A percentile compares a stretch with the other conserved stretches of the same genome.
Evolutionary conservation across 2,888 invertebrate genomes (phyloP).

Genomic region (Ophioninae sp.): DNA sequence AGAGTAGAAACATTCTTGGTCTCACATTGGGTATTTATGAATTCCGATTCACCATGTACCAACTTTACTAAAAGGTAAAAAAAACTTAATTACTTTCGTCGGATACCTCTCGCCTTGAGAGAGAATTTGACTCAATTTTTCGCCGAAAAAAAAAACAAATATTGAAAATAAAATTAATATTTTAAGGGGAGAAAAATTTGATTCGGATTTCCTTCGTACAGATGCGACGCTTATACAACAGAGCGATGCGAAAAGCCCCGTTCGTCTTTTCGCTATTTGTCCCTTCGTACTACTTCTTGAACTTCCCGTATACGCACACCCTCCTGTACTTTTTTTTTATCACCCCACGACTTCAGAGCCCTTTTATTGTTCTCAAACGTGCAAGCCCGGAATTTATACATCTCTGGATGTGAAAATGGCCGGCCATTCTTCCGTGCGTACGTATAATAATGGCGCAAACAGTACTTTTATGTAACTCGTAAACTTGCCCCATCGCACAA

Average conservation of each 20-base stretch:
- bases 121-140: neutral
- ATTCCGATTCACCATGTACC: too few species aligned
- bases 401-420: constrained; percentile 5
- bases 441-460: neutral
- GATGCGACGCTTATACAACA: neutral
- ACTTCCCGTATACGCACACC: neutral
- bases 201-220: constrained; percentile 1
- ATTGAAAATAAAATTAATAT: neutral
- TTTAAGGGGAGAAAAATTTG: neutral
- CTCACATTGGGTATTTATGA: too few species aligned
- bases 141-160: neutral
- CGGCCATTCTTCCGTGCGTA: constrained; percentile 16
- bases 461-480: neutral
- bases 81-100: too few species aligned
- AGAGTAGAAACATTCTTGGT: too few species aligned
- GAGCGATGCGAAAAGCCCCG: neutral
- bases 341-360: neutral
- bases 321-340: neutral
- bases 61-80: too few species aligned
- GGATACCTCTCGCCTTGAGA: constrained; percentile 8
- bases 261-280: constrained; percentile 1
- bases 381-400: neutral
- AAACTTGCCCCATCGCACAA: neutral
- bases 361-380: constrained; percentile 29
- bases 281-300: constrained; percentile 29